Evolutionary conservation across 2,797 vertebrate genomes (phyloP).

Genomic region (Mormyrops attenuatus): DNA sequence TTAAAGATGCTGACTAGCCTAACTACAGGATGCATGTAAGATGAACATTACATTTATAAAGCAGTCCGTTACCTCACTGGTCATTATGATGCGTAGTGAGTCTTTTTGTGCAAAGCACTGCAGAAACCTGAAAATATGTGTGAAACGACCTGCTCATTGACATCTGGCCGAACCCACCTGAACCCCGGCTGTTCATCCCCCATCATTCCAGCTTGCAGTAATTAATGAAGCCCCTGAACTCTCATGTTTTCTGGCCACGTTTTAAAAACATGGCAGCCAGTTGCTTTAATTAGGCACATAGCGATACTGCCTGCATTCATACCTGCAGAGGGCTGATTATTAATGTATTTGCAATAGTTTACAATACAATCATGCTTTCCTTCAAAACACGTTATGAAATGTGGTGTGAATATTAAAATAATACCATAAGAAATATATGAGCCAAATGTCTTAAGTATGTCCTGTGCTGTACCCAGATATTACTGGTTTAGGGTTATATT

Average conservation of each 20-base stretch:
- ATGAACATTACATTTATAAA: background rate
- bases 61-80: background rate
- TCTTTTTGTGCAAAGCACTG: background rate
- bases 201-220: background rate
- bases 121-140: background rate
- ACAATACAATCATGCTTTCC: background rate
- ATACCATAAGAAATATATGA: background rate
- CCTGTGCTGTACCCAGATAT: background rate
- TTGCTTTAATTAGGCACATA: constrained; percentile 20
- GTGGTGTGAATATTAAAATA: background rate
- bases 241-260: background rate
- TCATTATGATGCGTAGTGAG: background rate
- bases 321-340: background rate
- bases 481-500: background rate
- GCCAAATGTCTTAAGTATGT: background rate
- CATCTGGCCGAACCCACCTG: background rate
- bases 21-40: background rate
- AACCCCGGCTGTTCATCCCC: background rate
- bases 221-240: constrained; percentile 17
- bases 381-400: background rate
- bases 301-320: background rate
- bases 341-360: background rate
- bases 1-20: background rate
- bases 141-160: background rate
- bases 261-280: constrained; percentile 12